Evolutionary conservation across 2,888 invertebrate species (phyloP).

Genomic region (Pasiphila rectangulata): DNA sequence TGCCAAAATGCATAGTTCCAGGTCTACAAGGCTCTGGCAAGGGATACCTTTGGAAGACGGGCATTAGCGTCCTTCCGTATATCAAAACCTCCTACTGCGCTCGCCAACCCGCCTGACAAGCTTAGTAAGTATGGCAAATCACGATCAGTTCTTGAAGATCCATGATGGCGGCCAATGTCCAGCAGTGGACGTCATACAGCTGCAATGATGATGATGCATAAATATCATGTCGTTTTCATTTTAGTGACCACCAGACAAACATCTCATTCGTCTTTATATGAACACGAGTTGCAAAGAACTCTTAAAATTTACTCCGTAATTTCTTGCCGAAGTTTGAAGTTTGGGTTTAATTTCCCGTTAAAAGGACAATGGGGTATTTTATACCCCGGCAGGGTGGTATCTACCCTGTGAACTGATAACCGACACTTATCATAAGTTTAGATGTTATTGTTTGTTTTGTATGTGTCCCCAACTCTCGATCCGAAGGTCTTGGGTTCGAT

Average conservation of each 20-base stretch:
- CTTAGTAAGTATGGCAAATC: too few relatives aligned
- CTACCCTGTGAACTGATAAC: constrained; percentile 20
- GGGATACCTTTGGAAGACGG: too few relatives aligned
- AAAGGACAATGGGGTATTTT: constrained; percentile 24
- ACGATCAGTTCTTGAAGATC: too few relatives aligned
- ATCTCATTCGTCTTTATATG: neutral
- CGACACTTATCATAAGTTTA: constrained; percentile 3
- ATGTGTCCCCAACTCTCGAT: too few relatives aligned
- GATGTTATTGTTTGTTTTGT: constrained; percentile 1
- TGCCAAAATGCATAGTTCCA: too few relatives aligned
- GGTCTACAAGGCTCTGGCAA: too few relatives aligned
- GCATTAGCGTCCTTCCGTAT: too few relatives aligned
- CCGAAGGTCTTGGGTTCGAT: neutral
- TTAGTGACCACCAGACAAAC: neutral
- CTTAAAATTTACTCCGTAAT: constrained; percentile 30
- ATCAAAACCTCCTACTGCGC: too few relatives aligned
- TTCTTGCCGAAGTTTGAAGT: constrained; percentile 28
- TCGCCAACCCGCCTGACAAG: too few relatives aligned
- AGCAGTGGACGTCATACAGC: neutral
- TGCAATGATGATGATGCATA: neutral
- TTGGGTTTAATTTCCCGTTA: constrained; percentile 33
- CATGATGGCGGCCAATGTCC: too few relatives aligned
- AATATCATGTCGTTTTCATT: neutral
- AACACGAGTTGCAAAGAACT: neutral
- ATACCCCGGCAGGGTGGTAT: neutral